These are phyloP conservation scores for Tribolium freemani DNA, from an alignment of 2,888 invertebrate genomes.

Conservation along the genomic window DNA sequence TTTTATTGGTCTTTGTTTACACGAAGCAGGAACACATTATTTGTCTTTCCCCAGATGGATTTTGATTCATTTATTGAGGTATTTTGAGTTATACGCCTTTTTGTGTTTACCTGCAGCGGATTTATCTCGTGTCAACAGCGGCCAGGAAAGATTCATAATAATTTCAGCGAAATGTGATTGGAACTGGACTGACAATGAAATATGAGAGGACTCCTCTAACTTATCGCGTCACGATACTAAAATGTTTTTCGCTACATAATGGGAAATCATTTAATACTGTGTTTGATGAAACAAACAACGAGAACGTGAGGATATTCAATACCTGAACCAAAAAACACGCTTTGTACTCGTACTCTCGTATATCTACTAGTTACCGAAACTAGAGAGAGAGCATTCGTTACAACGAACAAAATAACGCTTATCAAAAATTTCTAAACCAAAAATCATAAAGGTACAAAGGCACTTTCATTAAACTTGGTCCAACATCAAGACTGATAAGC, in stretches of 20 bases:
- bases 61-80: slow-evolving; percentile 14
- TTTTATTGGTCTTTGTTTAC: slow-evolving; percentile 22
- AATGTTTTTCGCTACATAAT: neutral
- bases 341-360: neutral
- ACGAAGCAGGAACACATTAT: neutral
- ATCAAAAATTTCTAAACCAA: no score
- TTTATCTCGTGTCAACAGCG: neutral
- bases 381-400: no score
- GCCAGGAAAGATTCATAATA: neutral
- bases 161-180: neutral
- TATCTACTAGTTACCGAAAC: neutral
- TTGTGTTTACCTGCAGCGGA: neutral
- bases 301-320: neutral
- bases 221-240: neutral
- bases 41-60: neutral
- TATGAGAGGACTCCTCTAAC: neutral
- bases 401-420: no score
- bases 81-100: neutral
- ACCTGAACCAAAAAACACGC: neutral
- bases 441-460: no score
- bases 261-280: neutral
- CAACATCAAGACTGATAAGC: no score
- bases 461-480: no score
- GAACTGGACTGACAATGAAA: neutral
- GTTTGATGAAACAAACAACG: neutral